Evolutionary conservation across 1,140 invertebrate genomes (phyloP), one percentile per base, ranked within the genome.

Genomic region (Drosophila burlai): DNA sequence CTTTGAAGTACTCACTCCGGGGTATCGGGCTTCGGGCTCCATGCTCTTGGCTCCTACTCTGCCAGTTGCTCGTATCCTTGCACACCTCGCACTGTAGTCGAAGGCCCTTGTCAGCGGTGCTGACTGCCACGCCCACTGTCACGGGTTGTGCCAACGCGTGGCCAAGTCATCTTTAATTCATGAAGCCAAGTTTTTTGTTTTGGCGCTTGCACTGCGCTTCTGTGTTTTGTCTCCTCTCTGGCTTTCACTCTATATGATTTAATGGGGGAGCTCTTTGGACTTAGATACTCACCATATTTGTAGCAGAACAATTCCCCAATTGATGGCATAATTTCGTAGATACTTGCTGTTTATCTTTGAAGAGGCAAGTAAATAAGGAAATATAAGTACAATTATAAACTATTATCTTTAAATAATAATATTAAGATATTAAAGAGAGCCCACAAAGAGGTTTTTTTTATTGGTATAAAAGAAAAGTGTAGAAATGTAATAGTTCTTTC

Each of bases 161-260:
- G 64, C 81, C 36, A 52, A 75, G 59, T 84, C 84, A 87, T 87
- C 84, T 89, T 89, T 89, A 87, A 87, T 87, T 87, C 84, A 89
- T 87, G 77, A 83, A 61, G 47, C 54, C 59, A 58, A 61, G 49
- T 69, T 87, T 87, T 66, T 79, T 49, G 38, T 63, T 60, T 60
- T 45, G 36, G 11, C 24, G 54, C 76, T 42, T 80, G 75, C 75
- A 78, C 52, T 69, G 18, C 42, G 3, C 64, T 59, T 71, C 36
- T 40, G 42, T 71, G 57, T 52, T 73, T 45, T 67, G 45, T 38
- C 54, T 13, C n/a, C 29, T 45, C 40, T 8, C 11, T 16, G 15
- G 18, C 10, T 11, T 31, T 61, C 63, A 46, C 69, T 50, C 26
- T 31, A 49, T 73, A 50, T 73, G 68, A 74, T 61, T 74, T 52